A percentile compares a stretch with the other conserved stretches of the same genome.
Evolutionary conservation across 1,140 invertebrate genomes (phyloP).

Genomic region (Panagrolaimus sp.): DNA sequence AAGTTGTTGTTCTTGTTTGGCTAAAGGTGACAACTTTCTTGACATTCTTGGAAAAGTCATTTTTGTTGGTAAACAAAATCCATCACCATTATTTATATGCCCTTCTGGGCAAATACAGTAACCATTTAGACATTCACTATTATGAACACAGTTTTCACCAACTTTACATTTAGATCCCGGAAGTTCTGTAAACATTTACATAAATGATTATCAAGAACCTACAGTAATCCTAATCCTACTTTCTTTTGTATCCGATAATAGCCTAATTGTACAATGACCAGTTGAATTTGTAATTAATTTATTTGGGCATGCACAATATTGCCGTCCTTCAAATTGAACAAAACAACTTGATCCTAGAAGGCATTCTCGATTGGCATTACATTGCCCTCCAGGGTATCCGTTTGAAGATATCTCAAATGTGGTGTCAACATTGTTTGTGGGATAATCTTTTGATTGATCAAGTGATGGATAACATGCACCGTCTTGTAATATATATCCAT

Average conservation of each 20-base stretch:
- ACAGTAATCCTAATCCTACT: not conserved
- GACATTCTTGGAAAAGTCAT: constrained; percentile 11
- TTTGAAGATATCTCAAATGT: not conserved
- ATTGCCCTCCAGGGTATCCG: not conserved
- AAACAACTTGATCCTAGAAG: constrained; percentile 34
- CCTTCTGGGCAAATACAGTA: constrained; percentile 35
- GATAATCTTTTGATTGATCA: not conserved
- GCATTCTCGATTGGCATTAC: constrained; percentile 37
- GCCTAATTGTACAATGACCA: constrained; percentile 35
- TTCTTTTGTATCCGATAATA: not conserved
- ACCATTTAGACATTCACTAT: constrained; percentile 34
- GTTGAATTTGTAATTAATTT: constrained; percentile 41
- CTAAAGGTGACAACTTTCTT: not conserved
- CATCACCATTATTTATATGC: constrained; percentile 29
- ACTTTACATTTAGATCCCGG: not conserved
- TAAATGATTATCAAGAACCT: too few species aligned
- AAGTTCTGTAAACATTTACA: not conserved
- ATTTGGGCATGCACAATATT: constrained; percentile 30
- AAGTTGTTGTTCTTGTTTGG: not conserved
- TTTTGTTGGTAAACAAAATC: constrained; percentile 21
- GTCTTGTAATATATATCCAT: not conserved
- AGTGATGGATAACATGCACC: not conserved
- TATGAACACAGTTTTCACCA: constrained; percentile 16
- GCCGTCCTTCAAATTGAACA: constrained; percentile 6
- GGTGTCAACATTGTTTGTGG: not conserved